Conservation (phyloP, 2,797 vertebrate species). For the Percopsis omiscomaycus region DNA sequence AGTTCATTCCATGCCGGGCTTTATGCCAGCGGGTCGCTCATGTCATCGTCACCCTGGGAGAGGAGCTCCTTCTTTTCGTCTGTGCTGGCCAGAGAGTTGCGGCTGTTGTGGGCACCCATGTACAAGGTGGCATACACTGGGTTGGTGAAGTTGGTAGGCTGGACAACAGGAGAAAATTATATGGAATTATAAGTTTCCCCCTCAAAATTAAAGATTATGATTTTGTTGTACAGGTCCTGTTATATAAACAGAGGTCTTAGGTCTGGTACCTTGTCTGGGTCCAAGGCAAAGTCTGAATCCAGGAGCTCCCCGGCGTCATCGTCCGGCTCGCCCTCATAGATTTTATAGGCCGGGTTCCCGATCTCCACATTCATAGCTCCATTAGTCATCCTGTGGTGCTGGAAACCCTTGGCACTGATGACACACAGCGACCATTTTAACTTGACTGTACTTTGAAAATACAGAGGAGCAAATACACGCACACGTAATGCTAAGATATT, state of each 20-base stretch:
- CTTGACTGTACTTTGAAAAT: conserved; percentile 12
- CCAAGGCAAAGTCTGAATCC: conserved; percentile 90
- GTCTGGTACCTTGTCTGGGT: conserved; percentile 87
- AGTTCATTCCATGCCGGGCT: conserved; percentile 57
- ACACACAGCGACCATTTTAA: conserved; percentile 17
- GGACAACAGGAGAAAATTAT: conserved; percentile 33
- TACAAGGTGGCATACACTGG: conserved; percentile 96
- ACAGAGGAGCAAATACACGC: conserved; percentile 22
- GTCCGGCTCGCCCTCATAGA: conserved; percentile 91
- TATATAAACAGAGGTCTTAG: conserved; percentile 25
- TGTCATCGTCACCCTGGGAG: conserved; percentile 89
- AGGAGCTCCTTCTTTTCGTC: conserved; percentile 97
- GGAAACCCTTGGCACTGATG: conserved; percentile 90
- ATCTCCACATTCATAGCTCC: conserved; percentile 96
- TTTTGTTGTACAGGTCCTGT: conserved; percentile 59
- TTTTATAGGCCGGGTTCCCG: conserved; percentile 93
- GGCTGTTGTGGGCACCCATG: conserved; percentile 95
- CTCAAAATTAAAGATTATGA: neutral
- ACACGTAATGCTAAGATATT: conserved; percentile 30
- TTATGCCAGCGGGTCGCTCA: conserved; percentile 93
- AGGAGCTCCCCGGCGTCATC: conserved; percentile 90
- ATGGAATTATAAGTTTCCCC: conserved; percentile 15
- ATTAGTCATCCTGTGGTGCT: conserved; percentile 93
- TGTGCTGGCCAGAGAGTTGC: conserved; percentile 95
- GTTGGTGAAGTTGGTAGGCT: conserved; percentile 97